phyloP scores from a whole-genome alignment of 37 sponge, comb jelly and placozoan genomes.

The Geodia barretti region DNA sequence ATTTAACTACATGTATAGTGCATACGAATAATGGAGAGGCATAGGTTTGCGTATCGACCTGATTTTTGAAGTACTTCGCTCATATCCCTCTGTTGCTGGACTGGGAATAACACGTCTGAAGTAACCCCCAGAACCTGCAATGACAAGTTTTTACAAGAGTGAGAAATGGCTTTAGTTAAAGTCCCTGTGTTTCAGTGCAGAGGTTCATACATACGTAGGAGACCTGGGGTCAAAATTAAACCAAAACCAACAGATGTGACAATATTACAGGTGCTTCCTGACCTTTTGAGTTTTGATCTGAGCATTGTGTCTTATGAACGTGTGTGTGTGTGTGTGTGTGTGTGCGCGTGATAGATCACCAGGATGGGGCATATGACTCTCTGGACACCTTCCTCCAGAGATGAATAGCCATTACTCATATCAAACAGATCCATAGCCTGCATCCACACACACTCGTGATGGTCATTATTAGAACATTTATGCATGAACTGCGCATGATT shows the following conservation, averaged over 20 bases:
- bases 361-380: slow-evolving; percentile 70
- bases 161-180: too few species aligned
- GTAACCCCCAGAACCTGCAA: slow-evolving; percentile 75
- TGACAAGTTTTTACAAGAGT: too few species aligned
- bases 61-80: slow-evolving; percentile 49
- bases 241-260: slow-evolving; percentile 26
- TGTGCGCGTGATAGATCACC: slow-evolving; percentile 27
- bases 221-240: too few species aligned
- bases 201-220: background rate
- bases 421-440: slow-evolving; percentile 88
- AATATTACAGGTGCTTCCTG: slow-evolving; percentile 77
- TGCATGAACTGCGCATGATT: too few species aligned
- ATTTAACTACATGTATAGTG: background rate
- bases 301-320: too few species aligned
- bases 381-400: slow-evolving; percentile 40
- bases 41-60: slow-evolving; percentile 14
- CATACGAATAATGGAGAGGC: too few species aligned
- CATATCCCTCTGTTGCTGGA: slow-evolving; percentile 73
- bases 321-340: too few species aligned
- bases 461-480: background rate
- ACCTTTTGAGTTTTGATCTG: slow-evolving; percentile 46
- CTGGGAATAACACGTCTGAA: slow-evolving; percentile 76
- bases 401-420: slow-evolving; percentile 57
- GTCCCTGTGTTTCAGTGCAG: too few species aligned
- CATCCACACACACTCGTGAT: background rate